A percentile compares a stretch with the other conserved stretches of the same genome.
These are phyloP conservation scores for Fistularia tabacaria DNA, from an alignment of 2,797 vertebrate genomes.

Conservation along the genomic window DNA sequence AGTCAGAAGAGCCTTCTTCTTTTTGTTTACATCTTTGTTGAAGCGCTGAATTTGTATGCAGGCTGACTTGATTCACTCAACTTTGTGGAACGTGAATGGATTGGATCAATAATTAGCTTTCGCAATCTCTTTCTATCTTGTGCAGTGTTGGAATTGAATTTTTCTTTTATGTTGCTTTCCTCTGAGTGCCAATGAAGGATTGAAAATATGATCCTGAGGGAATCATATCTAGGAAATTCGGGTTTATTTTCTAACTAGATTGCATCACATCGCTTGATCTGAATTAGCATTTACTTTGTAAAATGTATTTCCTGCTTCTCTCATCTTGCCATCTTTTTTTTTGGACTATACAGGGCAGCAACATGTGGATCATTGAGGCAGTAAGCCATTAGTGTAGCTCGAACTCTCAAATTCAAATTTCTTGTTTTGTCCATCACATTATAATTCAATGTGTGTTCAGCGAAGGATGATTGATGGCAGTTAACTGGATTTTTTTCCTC, in stretches of 20 bases:
- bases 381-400: too few species aligned
- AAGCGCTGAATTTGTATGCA: conserved; percentile 12
- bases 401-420: too few species aligned
- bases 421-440: too few species aligned
- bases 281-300: neutral
- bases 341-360: too few species aligned
- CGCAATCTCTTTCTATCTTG: neutral
- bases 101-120: neutral
- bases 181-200: neutral
- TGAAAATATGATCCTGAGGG: neutral
- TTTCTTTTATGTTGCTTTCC: neutral
- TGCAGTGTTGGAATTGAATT: neutral
- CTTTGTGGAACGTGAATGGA: conserved; percentile 1
- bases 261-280: neutral
- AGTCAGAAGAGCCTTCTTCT: conserved; percentile 28
- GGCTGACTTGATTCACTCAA: conserved; percentile 11
- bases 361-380: too few species aligned
- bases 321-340: too few species aligned
- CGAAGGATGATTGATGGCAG: too few species aligned
- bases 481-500: too few species aligned
- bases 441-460: too few species aligned
- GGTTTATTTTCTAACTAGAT: neutral
- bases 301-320: neutral
- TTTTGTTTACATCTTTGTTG: conserved; percentile 17
- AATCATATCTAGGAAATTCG: neutral